Evolutionary conservation across 2,888 invertebrate species (phyloP), one percentile per base, ranked within the genome.

Genomic region (Phrixothrix hirtus): DNA sequence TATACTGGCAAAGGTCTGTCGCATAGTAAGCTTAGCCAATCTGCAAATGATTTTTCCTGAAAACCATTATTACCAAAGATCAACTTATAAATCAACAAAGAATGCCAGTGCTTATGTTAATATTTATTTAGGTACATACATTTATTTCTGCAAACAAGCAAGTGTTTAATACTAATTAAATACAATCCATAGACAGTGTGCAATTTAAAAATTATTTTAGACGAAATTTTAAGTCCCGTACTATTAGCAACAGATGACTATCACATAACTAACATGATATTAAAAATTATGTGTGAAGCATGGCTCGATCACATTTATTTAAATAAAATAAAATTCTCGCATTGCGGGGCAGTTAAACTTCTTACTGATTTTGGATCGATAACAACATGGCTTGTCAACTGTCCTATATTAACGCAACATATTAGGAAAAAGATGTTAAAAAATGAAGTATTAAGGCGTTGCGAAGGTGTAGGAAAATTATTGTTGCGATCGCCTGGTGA

Each of bases 281-380:
- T 93, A 21, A 85, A 86, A 69, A 84, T 92, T 17, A 86, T 91
- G 78, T 90, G 92, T 67, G 92, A 92, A 72, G 86, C 92, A 0
- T 92, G 92, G 92, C 77, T 93, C 41, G 89, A 92, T 71, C 89
- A 90, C 64, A 92, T 93, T 60, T 91, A 89, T 70, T 83, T 85
- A 35, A 85, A 88, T 59, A 86, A 86, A 72, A 87, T 92, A 14
- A 89, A 88, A 70, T 93, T 93, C 75, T 89, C 89, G 50, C 81
- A 84, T 46, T 81, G 85, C 77, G 93, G 92, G 1, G 92, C 92
- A 0, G 75, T 85, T 34, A 90, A 91, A 62, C 76, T 93, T 31
- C 74, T 92, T 13, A 83, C 85, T n/a, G 92, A 93, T 75, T 92
- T 93, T 69, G 88, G 86, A 41, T 84, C 86, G 64, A 86, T 92